Percentiles rank a stretch among this genome's conserved stretches.
Conservation (phyloP, 2,113 vertebrate species). For the Bubo bubo region DNA sequence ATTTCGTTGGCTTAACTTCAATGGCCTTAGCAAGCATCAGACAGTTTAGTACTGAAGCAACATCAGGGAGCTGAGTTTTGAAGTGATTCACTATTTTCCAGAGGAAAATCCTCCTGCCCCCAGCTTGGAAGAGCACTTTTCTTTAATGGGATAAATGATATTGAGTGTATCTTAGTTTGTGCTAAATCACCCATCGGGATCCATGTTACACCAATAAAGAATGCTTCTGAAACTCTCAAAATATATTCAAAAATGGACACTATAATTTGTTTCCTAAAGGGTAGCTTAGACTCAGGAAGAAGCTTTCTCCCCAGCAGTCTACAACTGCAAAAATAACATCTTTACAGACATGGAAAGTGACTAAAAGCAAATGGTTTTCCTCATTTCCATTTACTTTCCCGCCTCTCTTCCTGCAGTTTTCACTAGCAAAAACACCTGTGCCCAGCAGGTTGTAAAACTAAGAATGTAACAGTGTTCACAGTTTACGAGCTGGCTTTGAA, state of each 20-base stretch:
- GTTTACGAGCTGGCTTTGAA: not conserved
- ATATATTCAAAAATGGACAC: not conserved
- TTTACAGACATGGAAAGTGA: not conserved
- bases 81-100: not conserved
- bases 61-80: not conserved
- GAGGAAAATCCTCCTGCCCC: not conserved
- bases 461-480: not conserved
- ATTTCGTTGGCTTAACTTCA: not conserved
- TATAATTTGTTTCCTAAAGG: not conserved
- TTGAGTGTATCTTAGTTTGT: not conserved
- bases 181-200: not conserved
- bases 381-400: not conserved
- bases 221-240: not conserved
- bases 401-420: not conserved
- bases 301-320: not conserved
- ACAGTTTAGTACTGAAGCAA: not conserved
- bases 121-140: not conserved
- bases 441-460: not conserved
- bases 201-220: not conserved
- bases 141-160: not conserved
- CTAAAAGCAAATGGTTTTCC: not conserved
- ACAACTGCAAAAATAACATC: not conserved
- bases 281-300: not conserved
- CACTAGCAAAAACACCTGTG: not conserved
- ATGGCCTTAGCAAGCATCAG: not conserved